Conservation (phyloP, 1,140 invertebrate species). For the Platorchestia sp. region DNA sequence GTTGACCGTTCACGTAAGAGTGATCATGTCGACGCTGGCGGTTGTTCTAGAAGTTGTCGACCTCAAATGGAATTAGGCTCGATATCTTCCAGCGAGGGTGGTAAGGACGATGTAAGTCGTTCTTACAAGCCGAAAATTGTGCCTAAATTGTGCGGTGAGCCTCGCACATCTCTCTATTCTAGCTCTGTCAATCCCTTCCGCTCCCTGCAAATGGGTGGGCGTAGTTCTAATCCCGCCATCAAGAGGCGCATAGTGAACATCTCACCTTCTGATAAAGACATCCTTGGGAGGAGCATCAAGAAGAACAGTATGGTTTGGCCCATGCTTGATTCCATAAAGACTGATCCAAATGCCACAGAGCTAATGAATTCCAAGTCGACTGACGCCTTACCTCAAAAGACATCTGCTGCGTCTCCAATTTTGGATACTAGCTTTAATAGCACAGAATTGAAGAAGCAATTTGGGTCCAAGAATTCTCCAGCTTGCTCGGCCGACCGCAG, state of each 20-base stretch:
- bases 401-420: not conserved
- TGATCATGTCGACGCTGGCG: not conserved
- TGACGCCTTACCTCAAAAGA: not conserved
- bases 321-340: not conserved
- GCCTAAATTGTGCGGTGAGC: not conserved
- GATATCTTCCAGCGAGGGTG: not conserved
- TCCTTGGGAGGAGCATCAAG: not conserved
- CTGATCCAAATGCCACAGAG: not conserved
- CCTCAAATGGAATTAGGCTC: not conserved
- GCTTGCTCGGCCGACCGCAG: not conserved
- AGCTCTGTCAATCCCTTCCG: not conserved
- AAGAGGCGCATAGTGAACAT: not conserved
- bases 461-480: not conserved
- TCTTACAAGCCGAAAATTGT: not conserved
- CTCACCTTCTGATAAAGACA: not conserved
- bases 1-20: not conserved
- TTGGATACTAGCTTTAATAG: not conserved
- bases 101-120: not conserved
- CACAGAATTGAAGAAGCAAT: not conserved
- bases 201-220: not conserved
- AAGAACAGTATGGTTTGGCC: not conserved
- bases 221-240: not conserved
- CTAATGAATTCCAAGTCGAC: not conserved
- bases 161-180: not conserved
- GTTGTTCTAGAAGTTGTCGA: not conserved